Base-by-base conservation (phyloP, 2,113 vertebrate species). In the Phalacrocorax aristotelis region DNA sequence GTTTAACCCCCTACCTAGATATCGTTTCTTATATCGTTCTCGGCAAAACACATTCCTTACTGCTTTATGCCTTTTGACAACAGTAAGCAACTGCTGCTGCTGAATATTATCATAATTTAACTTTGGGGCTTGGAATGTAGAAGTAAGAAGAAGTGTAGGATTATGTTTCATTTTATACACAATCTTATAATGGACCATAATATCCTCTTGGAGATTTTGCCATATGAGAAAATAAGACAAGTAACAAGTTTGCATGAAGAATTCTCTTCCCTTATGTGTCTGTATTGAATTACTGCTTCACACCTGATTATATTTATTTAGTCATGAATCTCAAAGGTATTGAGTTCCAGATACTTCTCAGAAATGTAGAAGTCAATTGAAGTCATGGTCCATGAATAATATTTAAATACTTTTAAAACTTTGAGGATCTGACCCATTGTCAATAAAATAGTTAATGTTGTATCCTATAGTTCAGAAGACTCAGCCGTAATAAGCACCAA, bases 31-130 rank as follows among this genome's bases (percentile, higher is more conserved):
- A 13, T 25, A 57, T 40, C 4, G 1, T 48, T 83, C 62, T 83
- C 80, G 89, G 40, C 27, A 86, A 62, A 92, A 80, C 12, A 46
- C 9, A 21, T 61, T 77, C 55, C 58, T 49, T 74, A 34, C 29
- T 66, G 44, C 72, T 92, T 90, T 74, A 86, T 92, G 54, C 29
- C 49, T 93, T 95, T 74, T 93, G 93, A 83, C 83, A 92, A 83
- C 60, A 66, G 34, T n/a, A 81, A 79, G 78, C 7, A 93, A 74
- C 40, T 61, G 40, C 62, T 89, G 44, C 69, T 82, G 49, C 72
- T 89, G 69, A 94, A 57, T 57, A 76, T 83, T 64, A 64, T 70
- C 48, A 46, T 79, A 29, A 64, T 62, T 92, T 80, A 70, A 81
- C 68, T 78, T 92, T 7, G 30, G 51, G 79, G 9, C 8, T 89